These are phyloP conservation scores for Jaculus jaculus DNA, from an alignment of 2,113 vertebrate genomes.

Conservation along the genomic window DNA sequence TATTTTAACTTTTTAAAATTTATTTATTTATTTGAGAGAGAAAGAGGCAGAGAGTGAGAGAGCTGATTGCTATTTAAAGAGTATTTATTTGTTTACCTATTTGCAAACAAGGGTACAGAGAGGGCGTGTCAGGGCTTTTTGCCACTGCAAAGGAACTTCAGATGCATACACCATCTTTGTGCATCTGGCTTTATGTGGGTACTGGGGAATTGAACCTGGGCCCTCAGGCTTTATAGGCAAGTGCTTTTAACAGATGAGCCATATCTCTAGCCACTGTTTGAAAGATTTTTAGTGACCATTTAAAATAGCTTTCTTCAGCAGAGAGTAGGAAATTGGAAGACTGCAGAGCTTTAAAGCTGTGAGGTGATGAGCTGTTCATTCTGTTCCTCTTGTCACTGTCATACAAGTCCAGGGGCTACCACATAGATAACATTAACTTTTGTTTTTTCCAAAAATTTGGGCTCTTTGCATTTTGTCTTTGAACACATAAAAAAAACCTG, in stretches of 20 bases:
- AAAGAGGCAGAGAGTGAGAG: too few relatives aligned
- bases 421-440: neutral
- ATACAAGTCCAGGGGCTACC: neutral
- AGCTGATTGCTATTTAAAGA: too few relatives aligned
- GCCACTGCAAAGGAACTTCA: too few relatives aligned
- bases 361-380: neutral
- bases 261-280: too few relatives aligned
- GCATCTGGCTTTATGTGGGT: too few relatives aligned
- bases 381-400: neutral
- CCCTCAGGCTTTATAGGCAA: too few relatives aligned
- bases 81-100: too few relatives aligned
- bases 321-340: neutral
- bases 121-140: too few relatives aligned
- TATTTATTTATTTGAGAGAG: neutral
- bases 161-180: too few relatives aligned
- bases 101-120: too few relatives aligned
- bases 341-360: neutral
- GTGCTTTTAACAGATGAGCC: too few relatives aligned
- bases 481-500: neutral
- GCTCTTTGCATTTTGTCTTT: constrained; percentile 7
- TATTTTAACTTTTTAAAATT: neutral
- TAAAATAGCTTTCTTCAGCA: neutral
- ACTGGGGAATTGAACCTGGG: too few relatives aligned
- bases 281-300: neutral
- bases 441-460: constrained; percentile 20